Base-by-base conservation (phyloP, 2,113 vertebrate genomes). In the Vimba vimba region DNA sequence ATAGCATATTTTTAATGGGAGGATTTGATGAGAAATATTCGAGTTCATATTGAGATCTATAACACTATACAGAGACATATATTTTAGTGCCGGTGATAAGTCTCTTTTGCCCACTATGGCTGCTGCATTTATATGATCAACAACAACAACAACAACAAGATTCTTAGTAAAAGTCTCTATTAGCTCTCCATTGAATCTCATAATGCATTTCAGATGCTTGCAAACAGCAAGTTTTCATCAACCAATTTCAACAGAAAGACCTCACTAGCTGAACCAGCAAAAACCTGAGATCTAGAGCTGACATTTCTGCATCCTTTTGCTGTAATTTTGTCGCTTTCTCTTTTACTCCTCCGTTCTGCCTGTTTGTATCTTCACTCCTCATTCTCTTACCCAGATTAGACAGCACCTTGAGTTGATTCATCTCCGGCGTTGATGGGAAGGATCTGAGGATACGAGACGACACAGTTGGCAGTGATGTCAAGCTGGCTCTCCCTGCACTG, bases 401-500 rank as follows among this genome's bases (percentile, higher is more conserved):
- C 33, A 0, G 77, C 21, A 79, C 33, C 33, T 33, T 60, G 52
- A 39, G 2, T 59, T 25, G 55, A 60, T 36, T 60, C 77, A 60
- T 43, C 55, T 79, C 55, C 12, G 23, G 55, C 3, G 0, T 6
- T 57, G 77, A 78, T 57, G 17, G 75, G 27, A 57, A 57, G 75
- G 30, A 79, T 39, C 39, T 39, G 76, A 3, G 52, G 52, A 59
- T 78, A 12, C 3, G 55, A 76, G 25, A 47, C 7, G 1, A 79
- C 55, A 79, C 30, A 60, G 30, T 79, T 79, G 55, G 77, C 77
- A 79, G 21, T 12, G 12, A 79, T 60, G 77, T 36, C 19, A 33
- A 30, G 19, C 52, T 55, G 19, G 50, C 50, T 78, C 17, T 78
- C 52, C 19, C 19, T 57, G 9, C 27, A 23, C 19, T 79, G 77